Percentiles rank a stretch among this genome's conserved stretches.
Conservation (phyloP, 2,888 invertebrate genomes). For the Brachylomia viminalis region DNA sequence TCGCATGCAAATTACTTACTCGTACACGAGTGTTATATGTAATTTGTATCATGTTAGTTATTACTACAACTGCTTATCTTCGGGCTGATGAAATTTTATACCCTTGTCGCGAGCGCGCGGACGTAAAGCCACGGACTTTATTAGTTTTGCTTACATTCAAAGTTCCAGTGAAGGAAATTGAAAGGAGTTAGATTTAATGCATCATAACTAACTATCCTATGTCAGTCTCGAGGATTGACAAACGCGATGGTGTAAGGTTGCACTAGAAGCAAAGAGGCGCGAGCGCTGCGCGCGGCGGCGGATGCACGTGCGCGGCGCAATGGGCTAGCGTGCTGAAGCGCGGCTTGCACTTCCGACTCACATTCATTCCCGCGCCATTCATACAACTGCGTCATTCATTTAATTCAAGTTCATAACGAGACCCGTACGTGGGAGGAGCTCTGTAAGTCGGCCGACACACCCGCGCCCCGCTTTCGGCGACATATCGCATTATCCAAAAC, state of each 20-base stretch:
- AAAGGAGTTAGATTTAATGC: slow-evolving; percentile 39
- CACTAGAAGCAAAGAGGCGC: slow-evolving; percentile 31
- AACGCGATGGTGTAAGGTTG: slow-evolving; percentile 47
- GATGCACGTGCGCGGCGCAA: slow-evolving; percentile 82
- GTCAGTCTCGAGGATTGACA: slow-evolving; percentile 24
- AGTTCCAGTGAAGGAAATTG: slow-evolving; percentile 30
- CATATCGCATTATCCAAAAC: slow-evolving; percentile 74
- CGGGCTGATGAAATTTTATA: slow-evolving; percentile 77
- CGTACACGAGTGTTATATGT: slow-evolving; percentile 73
- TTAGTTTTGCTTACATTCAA: slow-evolving; percentile 55
- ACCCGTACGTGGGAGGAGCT: slow-evolving; percentile 83
- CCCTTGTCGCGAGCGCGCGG: slow-evolving; percentile 67
- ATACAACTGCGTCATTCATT: slow-evolving; percentile 89
- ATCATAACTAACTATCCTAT: slow-evolving; percentile 24
- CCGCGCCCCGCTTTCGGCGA: slow-evolving; percentile 72
- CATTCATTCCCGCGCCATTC: slow-evolving; percentile 89
- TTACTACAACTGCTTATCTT: slow-evolving; percentile 74
- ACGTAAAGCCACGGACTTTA: slow-evolving; percentile 66
- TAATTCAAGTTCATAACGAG: slow-evolving; percentile 89
- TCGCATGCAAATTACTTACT: slow-evolving; percentile 74
- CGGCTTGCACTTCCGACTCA: slow-evolving; percentile 87
- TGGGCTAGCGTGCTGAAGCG: slow-evolving; percentile 85
- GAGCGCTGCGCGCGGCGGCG: slow-evolving; percentile 65
- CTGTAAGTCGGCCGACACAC: slow-evolving; percentile 76
- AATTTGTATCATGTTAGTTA: slow-evolving; percentile 77